Base-by-base conservation (phyloP, 2,797 vertebrate species). In the Trachops cirrhosus region DNA sequence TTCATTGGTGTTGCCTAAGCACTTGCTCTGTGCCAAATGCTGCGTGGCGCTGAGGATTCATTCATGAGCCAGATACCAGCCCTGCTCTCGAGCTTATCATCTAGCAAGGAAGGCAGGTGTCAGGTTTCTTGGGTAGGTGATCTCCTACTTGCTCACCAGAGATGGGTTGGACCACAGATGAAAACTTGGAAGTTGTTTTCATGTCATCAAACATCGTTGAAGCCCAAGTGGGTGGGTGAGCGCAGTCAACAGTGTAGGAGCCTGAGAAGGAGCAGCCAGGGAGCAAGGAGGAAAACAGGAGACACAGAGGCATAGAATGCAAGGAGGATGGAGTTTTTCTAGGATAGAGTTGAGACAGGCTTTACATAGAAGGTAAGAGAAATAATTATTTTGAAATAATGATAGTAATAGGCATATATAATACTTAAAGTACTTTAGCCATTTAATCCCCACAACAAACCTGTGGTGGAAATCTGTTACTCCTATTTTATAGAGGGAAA, bases 391-490 rank as follows among this genome's bases (percentile, higher is more conserved):
- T 93, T 73, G 48, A 87, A 92, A 79, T 75, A 68, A 89, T 67
- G 83, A 59, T 8, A 89, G 34, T 80, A 62, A n/a, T 32, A 96
- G 67, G 77, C 16, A 78, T 86, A 78, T 82, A 14, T 89, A 67
- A 50, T 92, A n/a, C 57, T 89, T 86, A 54, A 46, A 94, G 89
- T 34, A 62, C 68, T 93, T 68, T 64, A 92, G 37, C 54, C 41
- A 37, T 95, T 92, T 94, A 88, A 88, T 96, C 67, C 64, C 93
- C 46, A 74, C 15, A 88, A 48, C 90, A 96, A 78, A 94, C 54
- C 62, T 11, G 9, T 87, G 19, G 46, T 41, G 11, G 93, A 84
- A 79, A 44, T 75, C 46, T 94, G 77, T 90, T 96, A 79, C 32
- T 46, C n/a, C 68, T 24, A n/a, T 96, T 89, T 94, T 95, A 86